Conservation (phyloP, 2,113 vertebrate genomes). For the Stercorarius parasiticus region DNA sequence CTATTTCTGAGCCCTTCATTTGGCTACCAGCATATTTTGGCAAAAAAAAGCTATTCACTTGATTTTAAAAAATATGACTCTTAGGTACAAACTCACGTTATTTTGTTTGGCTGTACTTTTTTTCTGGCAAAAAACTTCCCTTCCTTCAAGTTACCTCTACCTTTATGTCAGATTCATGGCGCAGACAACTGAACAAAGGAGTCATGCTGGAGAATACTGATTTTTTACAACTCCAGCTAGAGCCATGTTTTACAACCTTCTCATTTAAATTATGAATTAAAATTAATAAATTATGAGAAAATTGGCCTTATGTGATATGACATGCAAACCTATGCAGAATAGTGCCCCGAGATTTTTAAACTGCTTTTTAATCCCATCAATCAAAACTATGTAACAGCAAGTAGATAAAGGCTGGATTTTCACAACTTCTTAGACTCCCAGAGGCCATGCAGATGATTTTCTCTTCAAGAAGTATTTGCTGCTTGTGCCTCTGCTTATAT, state of each 20-base stretch:
- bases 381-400: neutral
- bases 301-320: neutral
- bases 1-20: neutral
- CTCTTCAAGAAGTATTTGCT: neutral
- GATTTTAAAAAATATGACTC: neutral
- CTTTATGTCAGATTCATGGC: neutral
- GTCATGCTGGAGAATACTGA: neutral
- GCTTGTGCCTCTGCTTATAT: neutral
- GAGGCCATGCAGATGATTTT: neutral
- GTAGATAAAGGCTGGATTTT: neutral
- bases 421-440: neutral
- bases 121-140: neutral
- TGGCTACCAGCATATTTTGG: neutral
- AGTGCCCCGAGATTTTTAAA: neutral
- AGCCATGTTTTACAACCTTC: constrained; percentile 3
- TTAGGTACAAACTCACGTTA: neutral
- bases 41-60: neutral
- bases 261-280: constrained; percentile 52
- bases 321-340: constrained; percentile 16
- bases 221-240: neutral
- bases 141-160: neutral
- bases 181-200: neutral
- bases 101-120: neutral
- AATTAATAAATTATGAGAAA: constrained; percentile 57
- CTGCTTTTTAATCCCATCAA: neutral